Percentiles rank a stretch among this genome's conserved stretches.
phyloP scores from a whole-genome alignment of 2,113 vertebrate species.

The Greenwoodochromis staneri region DNA sequence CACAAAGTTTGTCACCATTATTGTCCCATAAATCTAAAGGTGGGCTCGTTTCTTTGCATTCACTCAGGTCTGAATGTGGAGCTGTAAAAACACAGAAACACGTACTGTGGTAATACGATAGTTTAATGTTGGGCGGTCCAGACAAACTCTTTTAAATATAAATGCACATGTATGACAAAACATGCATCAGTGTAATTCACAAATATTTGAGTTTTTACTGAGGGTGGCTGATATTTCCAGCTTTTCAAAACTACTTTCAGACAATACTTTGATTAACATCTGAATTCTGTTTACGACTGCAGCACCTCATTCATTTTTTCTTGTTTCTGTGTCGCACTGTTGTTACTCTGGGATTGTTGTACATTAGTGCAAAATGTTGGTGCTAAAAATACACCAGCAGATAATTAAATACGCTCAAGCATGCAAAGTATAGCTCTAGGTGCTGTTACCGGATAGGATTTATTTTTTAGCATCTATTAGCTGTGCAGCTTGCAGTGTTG shows the following conservation, averaged over 20 bases:
- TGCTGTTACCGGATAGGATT: background rate
- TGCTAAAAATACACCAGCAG: background rate
- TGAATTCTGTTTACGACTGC: background rate
- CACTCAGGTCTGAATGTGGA: background rate
- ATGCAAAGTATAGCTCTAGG: background rate
- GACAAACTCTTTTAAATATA: background rate
- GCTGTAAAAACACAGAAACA: background rate
- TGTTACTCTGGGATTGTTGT: background rate
- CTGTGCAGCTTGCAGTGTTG: background rate
- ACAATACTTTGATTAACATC: background rate
- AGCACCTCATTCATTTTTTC: background rate
- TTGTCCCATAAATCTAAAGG: background rate
- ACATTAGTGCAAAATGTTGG: background rate
- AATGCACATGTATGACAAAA: background rate
- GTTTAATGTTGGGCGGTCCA: background rate
- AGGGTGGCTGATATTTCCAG: background rate
- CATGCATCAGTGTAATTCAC: background rate
- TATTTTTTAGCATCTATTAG: slow-evolving; percentile 4
- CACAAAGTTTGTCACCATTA: background rate
- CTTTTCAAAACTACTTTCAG: background rate
- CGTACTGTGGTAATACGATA: background rate
- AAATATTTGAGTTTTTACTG: background rate
- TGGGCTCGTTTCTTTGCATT: background rate
- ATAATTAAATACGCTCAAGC: background rate
- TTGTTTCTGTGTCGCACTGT: background rate